phyloP scores from a whole-genome alignment of 1,140 invertebrate species.

The Diorhabda elongata region DNA sequence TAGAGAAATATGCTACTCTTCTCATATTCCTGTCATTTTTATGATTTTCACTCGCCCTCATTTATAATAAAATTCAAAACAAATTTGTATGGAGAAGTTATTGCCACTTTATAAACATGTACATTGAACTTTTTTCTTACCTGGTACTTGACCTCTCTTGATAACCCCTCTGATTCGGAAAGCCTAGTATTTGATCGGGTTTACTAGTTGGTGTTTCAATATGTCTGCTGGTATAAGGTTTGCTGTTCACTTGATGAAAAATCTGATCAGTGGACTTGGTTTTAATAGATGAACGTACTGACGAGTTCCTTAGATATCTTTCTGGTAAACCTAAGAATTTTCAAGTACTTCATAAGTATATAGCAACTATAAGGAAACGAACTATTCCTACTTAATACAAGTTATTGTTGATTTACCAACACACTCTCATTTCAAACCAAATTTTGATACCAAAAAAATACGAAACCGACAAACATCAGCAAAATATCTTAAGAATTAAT shows the following conservation, averaged over 20 bases:
- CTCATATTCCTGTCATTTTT: no score
- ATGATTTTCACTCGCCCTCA: no score
- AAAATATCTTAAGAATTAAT: no score
- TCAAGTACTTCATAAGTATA: neutral
- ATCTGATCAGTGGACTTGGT: conserved; percentile 34
- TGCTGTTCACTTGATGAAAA: conserved; percentile 38
- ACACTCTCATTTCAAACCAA: no score
- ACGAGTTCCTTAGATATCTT: conserved; percentile 27
- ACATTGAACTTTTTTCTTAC: neutral
- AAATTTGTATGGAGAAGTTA: no score
- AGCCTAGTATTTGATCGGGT: conserved; percentile 26
- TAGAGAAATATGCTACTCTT: no score
- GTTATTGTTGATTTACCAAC: no score
- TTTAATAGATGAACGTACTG: conserved; percentile 33
- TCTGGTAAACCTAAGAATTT: conserved; percentile 30
- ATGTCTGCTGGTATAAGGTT: conserved; percentile 26
- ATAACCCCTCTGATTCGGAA: conserved; percentile 36
- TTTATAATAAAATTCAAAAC: no score
- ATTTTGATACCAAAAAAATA: no score
- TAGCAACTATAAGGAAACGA: neutral
- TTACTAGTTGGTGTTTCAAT: conserved; percentile 19
- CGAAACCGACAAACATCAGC: no score
- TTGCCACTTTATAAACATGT: no score
- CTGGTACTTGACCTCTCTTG: conserved; percentile 37
- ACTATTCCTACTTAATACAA: no score